Base-by-base conservation (phyloP, 2,797 vertebrate genomes). In the Arrhamphus sclerolepis region DNA sequence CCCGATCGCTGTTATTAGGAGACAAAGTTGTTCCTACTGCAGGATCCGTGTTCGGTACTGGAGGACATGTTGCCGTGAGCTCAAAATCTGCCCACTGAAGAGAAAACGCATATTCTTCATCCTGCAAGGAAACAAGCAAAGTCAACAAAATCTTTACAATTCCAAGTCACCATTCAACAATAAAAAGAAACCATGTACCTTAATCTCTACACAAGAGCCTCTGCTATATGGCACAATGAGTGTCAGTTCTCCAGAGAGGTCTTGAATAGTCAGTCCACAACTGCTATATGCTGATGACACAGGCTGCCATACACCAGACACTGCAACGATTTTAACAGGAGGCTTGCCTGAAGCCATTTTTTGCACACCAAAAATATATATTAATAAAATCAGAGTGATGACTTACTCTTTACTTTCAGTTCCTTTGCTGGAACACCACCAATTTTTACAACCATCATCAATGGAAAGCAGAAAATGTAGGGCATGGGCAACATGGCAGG, bases 391-490 rank as follows among this genome's bases (percentile, higher is more conserved):
- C 9, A 11, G 11, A 8, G n/a, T 43, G 8, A 21, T 41, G 2
- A 55, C 52, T 2, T 39, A 77, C 80, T 57, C 22, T 75, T 81
- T 24, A 87, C 18, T 53, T 65, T 57, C 43, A 85, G 21, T 1
- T 54, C 2, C 22, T 63, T 64, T 34, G 39, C 39, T 46, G 55
- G 7, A 7, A 62, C 9, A 0, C 55, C 60, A 31, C 29, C 6
- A 16, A 84, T 26, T 0, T 72, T 82, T 6, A 75, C 39, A 47
- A 78, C 51, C 77, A 86, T 82, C 16, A 46, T 57, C 38, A 50
- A 49, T 10, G 46, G 34, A 19, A 66, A 62, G 62, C 84, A 85
- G 13, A 64, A 71, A 57, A 83, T 53, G 1, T 47, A 53, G 7
- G 66, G 56, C 38, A 44, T 4, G 3, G 39, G 66, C 34, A 61